A percentile compares a stretch with the other conserved stretches of the same genome.
Evolutionary conservation across 2,797 vertebrate species (phyloP).

Genomic region (Phataginus tetradactyla): DNA sequence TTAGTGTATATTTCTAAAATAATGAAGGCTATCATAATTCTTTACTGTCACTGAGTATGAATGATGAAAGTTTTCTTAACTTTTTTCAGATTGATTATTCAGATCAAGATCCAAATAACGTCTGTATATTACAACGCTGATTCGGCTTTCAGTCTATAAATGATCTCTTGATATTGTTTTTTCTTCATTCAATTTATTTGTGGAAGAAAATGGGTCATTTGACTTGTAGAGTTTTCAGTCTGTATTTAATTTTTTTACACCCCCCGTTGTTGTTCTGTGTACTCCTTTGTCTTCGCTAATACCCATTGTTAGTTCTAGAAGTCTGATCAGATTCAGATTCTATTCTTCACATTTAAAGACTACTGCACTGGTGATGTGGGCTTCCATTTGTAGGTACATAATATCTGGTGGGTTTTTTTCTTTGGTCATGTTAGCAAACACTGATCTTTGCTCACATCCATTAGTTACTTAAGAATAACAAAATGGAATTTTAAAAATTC

Average conservation of each 20-base stretch:
- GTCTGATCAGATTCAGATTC: neutral
- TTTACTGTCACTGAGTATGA: slow-evolving; percentile 2
- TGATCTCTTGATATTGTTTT: neutral
- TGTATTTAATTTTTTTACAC: neutral
- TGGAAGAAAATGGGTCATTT: neutral
- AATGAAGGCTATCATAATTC: neutral
- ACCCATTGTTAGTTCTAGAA: neutral
- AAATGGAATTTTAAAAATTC: neutral
- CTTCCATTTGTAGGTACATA: neutral
- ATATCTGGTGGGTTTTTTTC: neutral
- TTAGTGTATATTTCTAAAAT: neutral
- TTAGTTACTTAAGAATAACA: neutral
- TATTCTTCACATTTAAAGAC: neutral
- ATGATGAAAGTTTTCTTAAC: neutral
- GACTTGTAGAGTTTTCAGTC: neutral
- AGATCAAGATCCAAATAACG: neutral
- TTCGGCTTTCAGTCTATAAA: neutral
- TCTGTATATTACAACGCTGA: neutral
- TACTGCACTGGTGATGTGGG: neutral
- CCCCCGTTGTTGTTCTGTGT: neutral
- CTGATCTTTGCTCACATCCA: neutral
- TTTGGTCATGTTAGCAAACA: neutral
- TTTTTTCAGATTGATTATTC: neutral
- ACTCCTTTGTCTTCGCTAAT: neutral
- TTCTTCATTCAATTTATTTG: neutral